Evolutionary conservation across 2,888 invertebrate species (phyloP), one percentile per base, ranked within the genome.

Genomic region (Caenorhabditis zanzibari): DNA sequence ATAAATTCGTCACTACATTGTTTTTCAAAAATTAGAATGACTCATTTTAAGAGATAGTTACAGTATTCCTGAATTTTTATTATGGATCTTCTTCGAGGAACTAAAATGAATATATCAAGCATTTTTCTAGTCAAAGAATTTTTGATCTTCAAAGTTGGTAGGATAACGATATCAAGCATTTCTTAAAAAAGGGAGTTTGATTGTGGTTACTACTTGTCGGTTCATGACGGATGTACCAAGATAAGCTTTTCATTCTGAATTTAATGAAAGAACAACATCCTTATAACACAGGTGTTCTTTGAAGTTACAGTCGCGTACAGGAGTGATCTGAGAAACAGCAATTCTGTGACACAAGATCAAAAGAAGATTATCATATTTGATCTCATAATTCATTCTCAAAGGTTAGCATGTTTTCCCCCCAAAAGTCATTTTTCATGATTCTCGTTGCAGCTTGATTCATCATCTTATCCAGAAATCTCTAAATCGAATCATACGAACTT

Each of bases 401-500:
- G 2, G 38, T 38, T 38, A 10, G 38, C 38, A 38, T 12, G 12
- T 38, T 38, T 28, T 16, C 12, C n/a, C n/a, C n/a, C n/a, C 9
- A 38, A 59, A 59, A 22, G 35, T 32, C 35, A 12, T n/a, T 35
- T 9, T 22, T 22, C 2, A 32, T 12, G 19, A 47, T 19, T n/a
- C 6, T 19, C n/a, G 22, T 59, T 35, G 12, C 9, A 59, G 2
- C n/a, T n/a, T 32, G 32, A 58, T 58, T 58, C 58, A 63, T 44
- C 24, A 44, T 16, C 44, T 24, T 24, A 22, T 19, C 2, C 38
- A 38, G 12, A 12, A 7, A 0, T 38, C 38, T 14, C 19, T 38
- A 22, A 59, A 32, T 59, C 38, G 10, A 59, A 59, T 59, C 59
- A 41, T 41, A 24, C n/a, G 22, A 63, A 38, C 5, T 63, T n/a